Evolutionary conservation across 2,888 invertebrate species (phyloP).

Genomic region (Phytoseiulus persimilis): DNA sequence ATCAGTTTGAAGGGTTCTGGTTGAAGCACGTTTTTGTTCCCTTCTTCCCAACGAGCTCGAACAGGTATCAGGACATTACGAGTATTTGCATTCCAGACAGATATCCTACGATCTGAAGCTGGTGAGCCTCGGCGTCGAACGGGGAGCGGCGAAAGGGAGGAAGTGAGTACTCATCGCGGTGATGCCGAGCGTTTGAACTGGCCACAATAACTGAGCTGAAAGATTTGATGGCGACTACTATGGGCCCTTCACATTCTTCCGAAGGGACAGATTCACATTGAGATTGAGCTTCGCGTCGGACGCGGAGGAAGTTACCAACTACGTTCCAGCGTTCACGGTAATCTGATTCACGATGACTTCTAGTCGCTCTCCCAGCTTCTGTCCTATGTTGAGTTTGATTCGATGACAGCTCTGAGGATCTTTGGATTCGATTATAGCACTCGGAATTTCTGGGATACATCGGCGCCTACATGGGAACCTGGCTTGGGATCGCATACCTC

Average conservation of each 20-base stretch:
- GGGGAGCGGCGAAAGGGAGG: background rate
- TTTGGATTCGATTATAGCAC: background rate
- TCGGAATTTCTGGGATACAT: background rate
- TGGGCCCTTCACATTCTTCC: background rate
- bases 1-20: no score
- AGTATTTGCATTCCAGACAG: background rate
- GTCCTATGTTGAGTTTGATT: background rate
- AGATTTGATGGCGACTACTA: no score
- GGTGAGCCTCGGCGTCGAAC: background rate
- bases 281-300: slow-evolving; percentile 15
- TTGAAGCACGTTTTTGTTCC: no score
- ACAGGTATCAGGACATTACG: no score
- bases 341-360: no score
- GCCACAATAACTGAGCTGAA: no score
- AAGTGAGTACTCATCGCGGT: slow-evolving; percentile 28
- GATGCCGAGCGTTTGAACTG: background rate
- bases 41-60: no score
- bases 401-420: no score
- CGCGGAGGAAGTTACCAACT: slow-evolving; percentile 14
- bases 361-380: background rate
- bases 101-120: slow-evolving; percentile 26
- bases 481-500: background rate
- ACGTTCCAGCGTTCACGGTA: slow-evolving; percentile 32
- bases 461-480: slow-evolving; percentile 30
- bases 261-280: slow-evolving; percentile 25